Base-by-base conservation (phyloP, 64 coral and sea anemone genomes). In the Astreopora myriophthalma region DNA sequence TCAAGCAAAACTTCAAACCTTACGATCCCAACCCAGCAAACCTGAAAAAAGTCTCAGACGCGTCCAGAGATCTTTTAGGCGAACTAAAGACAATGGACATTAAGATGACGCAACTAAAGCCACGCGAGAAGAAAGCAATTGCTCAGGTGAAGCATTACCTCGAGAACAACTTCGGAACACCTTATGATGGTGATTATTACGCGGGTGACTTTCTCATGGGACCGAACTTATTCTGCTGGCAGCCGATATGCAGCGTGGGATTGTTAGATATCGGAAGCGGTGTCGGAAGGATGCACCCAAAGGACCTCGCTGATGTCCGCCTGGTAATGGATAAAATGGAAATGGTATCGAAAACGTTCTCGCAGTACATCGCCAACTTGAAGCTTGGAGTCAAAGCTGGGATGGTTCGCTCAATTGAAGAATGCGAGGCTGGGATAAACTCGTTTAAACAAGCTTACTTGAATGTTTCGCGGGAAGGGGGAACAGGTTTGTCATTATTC, bases 151-250 rank as follows among this genome's bases (percentile, higher is more conserved):
- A 92, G 37, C 96, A 98, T 65, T 98, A 65, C 39, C 61, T 98
- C 46, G 32, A 95, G 44, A 85, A 92, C 44, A 88, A 65, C 33
- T 94, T 95, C 44, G 96, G 71, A 2, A 30, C 10, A 9, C 93
- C 93, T 1, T 98, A 89, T n/a, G 96, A 98, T 85, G 89, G 49
- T 8, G 84, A 92, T 86, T 98, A 98, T 60, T 98, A 95, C 48
- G 92, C 93, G 0, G 96, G 96, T 4, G 85, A 44, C 12, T 98
- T 80, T 64, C 57, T 98, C n/a, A 64, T 98, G 61, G 96, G 93
- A 31, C 93, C 93, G 1, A 98, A 98, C 69, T 25, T 92, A 14
- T 98, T 98, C 46, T 94, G 92, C 69, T 73, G 85, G 92, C 85
- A 94, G 23, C 34, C 65, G 40, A 88, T 94, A 38, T 94, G 92